A percentile compares a stretch with the other conserved stretches of the same genome.
Evolutionary conservation across 2,797 vertebrate species (phyloP).

Genomic region (Peromyscus nudipes): DNA sequence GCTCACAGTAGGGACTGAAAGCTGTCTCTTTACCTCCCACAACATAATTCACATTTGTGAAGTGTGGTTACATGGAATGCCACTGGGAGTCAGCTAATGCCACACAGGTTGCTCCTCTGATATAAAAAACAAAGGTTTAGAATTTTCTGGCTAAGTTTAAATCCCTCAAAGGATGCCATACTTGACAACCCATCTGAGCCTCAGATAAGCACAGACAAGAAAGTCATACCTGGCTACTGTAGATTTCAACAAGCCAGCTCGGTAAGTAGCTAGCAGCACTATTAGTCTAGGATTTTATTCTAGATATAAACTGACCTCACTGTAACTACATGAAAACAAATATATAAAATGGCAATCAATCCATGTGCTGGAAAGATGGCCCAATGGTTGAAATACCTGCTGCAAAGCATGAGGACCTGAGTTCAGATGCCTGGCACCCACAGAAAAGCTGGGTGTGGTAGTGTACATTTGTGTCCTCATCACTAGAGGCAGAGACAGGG

Average conservation of each 20-base stretch:
- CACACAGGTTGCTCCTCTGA: too few species aligned
- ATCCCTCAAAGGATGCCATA: neutral
- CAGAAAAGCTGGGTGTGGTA: too few species aligned
- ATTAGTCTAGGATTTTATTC: neutral
- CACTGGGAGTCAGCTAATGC: neutral
- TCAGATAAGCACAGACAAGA: neutral
- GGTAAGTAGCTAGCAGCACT: neutral
- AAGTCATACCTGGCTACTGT: neutral
- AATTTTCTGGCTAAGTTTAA: neutral
- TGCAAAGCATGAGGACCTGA: neutral
- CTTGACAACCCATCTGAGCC: neutral
- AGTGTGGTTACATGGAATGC: fast-evolving
- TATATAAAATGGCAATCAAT: slow-evolving; percentile 52
- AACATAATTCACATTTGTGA: neutral
- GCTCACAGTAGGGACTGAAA: fast-evolving
- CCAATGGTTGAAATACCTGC: neutral
- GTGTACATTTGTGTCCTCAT: neutral
- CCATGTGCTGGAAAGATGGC: neutral
- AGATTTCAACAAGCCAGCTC: neutral
- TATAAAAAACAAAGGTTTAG: neutral
- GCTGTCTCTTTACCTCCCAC: neutral
- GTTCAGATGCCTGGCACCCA: neutral
- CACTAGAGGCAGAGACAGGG: neutral
- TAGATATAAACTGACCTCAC: neutral
- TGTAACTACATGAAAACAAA: neutral